Base-by-base conservation (phyloP, 2,113 vertebrate genomes). In the Nothobranchius kuhntae region DNA sequence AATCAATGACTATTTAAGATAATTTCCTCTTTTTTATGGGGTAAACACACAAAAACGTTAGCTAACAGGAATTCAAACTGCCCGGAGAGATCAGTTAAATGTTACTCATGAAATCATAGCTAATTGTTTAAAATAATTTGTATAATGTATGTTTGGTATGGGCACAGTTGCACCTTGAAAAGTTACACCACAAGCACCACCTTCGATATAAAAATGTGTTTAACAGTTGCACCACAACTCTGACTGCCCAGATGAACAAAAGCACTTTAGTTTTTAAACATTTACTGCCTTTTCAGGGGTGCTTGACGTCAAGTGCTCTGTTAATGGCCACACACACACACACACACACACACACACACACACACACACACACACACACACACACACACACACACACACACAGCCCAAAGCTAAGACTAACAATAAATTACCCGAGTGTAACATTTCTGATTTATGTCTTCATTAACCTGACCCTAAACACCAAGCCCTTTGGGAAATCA, bases 1-100 rank as follows among this genome's bases (percentile, higher is more conserved):
- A 30, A 30, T 36, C 24, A 26, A 21, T 1, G 3, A 45, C 67
- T 78, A 53, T 54, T 81, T 67, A 48, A 51, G 64, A 69, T 40
- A n/a, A 71, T 66, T 72, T 72, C 50, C 38, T 9, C 30, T 30
- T 30, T 30, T 30, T 30, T 30, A 30, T 40, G 38, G 9, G 38
- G 38, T 40, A 9, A 0, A 40, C 38, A 8, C 38, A 40, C 38
- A 40, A 40, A 40, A 40, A 9, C 2, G 30, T 55, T 15, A 14
- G 35, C 35, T 24, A 56, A 38, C 30, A 30, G 30, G 30, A 30
- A 30, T 30, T 30, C 2, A 30, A 30, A 4, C 35, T 3, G 9
- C 13, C 10, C 53, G 15, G 30, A 30, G 30, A 30, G 30, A 30
- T 30, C 30, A 30, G 4, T 30, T 38, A 56, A 47, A 48, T 2